Conservation (phyloP, 2,888 invertebrate species). For the Hipparchia sbordonii region DNA sequence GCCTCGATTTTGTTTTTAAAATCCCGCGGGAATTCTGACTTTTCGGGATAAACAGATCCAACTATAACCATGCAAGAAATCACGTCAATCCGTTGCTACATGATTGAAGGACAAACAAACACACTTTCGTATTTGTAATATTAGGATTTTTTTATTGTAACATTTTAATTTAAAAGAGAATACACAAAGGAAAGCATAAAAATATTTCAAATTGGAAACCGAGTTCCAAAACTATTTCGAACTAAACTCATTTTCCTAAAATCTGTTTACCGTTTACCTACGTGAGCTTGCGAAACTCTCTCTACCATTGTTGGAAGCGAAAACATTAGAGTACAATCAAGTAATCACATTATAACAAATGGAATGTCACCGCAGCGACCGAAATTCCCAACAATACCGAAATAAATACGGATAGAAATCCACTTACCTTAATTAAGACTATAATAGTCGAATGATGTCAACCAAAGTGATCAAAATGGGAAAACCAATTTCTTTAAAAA, state of each 20-base stretch:
- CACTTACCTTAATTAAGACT: constrained; percentile 70
- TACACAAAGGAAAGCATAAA: not conserved
- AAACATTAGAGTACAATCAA: constrained; percentile 36
- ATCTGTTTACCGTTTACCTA: constrained; percentile 35
- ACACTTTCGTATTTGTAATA: too few species aligned
- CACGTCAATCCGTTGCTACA: too few species aligned
- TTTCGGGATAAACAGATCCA: too few species aligned
- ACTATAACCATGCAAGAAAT: too few species aligned
- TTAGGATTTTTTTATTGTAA: too few species aligned
- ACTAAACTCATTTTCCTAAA: constrained; percentile 39
- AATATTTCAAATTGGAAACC: constrained; percentile 34
- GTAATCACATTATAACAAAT: constrained; percentile 42
- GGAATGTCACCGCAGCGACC: constrained; percentile 42
- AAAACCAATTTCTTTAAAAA: constrained; percentile 71
- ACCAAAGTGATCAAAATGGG: constrained; percentile 31
- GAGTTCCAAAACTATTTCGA: constrained; percentile 33
- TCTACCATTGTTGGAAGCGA: constrained; percentile 34
- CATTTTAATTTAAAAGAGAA: not conserved
- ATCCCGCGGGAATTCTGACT: too few species aligned
- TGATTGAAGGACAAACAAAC: too few species aligned
- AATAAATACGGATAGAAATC: constrained; percentile 58
- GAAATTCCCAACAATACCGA: constrained; percentile 42
- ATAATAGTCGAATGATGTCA: constrained; percentile 57
- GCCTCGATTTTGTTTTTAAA: too few species aligned
- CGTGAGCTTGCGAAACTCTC: constrained; percentile 34